Evolutionary conservation across 35 echinoderm and acorn worm genomes (phyloP).

Genomic region (Patiria miniata): DNA sequence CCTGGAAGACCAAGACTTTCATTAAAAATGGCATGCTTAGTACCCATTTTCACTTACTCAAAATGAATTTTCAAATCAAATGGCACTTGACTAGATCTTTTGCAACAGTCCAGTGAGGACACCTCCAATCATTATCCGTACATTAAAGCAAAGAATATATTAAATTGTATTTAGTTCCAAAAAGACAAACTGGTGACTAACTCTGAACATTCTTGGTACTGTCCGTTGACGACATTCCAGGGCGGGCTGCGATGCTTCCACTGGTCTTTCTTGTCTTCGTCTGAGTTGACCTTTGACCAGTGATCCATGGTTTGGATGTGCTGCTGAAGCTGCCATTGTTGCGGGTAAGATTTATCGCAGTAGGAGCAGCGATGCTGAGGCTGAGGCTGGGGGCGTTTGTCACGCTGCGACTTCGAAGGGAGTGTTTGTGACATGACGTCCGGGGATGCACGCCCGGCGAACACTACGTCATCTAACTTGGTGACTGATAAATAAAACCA

Average conservation of each 20-base stretch:
- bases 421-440: background rate
- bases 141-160: no score
- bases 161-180: no score
- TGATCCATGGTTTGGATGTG: slow-evolving; percentile 60
- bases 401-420: background rate
- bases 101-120: no score
- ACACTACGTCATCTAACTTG: background rate
- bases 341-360: slow-evolving; percentile 49
- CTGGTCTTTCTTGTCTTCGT: slow-evolving; percentile 54
- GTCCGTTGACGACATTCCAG: slow-evolving; percentile 55
- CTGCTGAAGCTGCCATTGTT: slow-evolving; percentile 34
- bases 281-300: slow-evolving; percentile 33
- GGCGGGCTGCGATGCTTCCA: slow-evolving; percentile 79
- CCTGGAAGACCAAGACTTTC: no score
- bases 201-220: slow-evolving; percentile 56
- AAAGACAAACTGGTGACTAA: no score
- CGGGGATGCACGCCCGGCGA: background rate
- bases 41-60: no score
- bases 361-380: slow-evolving; percentile 46
- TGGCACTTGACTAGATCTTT: no score
- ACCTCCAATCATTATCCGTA: no score
- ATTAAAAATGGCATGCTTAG: no score
- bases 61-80: no score
- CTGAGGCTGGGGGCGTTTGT: background rate
- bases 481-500: background rate